A percentile compares a stretch with the other conserved stretches of the same genome.
Conservation (phyloP, 1,140 invertebrate species). For the Leptonema lineaticorne region DNA sequence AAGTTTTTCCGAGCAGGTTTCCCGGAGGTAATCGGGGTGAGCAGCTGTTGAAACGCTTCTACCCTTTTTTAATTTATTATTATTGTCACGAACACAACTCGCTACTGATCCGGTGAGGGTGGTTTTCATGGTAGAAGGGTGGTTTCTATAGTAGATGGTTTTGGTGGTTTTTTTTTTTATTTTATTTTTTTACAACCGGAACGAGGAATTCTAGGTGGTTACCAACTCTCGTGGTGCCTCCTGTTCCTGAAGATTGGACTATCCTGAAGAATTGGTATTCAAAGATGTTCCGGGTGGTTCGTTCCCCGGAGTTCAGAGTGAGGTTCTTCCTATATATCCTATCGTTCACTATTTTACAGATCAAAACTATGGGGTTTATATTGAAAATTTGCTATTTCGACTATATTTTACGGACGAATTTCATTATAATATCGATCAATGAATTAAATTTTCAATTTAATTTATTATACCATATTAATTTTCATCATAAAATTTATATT, state of each 20-base stretch:
- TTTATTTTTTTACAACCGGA: not conserved
- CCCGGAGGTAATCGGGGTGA: conserved; percentile 15
- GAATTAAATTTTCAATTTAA: too few relatives aligned
- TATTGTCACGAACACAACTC: conserved; percentile 18
- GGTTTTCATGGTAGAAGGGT: not conserved
- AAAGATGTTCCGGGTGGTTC: conserved; percentile 4
- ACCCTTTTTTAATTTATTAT: conserved; percentile 20
- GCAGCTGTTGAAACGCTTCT: conserved; percentile 13
- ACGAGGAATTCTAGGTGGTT: not conserved
- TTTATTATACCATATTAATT: too few relatives aligned
- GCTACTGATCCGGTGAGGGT: not conserved
- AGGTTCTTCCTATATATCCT: too few relatives aligned
- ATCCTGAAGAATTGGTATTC: conserved; percentile 5
- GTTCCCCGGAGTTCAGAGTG: not conserved
- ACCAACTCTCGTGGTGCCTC: not conserved
- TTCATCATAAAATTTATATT: too few relatives aligned
- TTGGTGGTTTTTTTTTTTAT: not conserved
- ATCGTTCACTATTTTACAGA: too few relatives aligned
- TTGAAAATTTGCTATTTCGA: too few relatives aligned
- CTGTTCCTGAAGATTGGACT: conserved; percentile 1
- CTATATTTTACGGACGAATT: too few relatives aligned
- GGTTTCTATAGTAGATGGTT: not conserved
- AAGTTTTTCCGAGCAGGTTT: not conserved
- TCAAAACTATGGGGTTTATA: too few relatives aligned
- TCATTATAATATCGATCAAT: too few relatives aligned